A percentile compares a stretch with the other conserved stretches of the same genome.
Evolutionary conservation across 2,113 vertebrate species (phyloP).

Genomic region (Lampris megalopsis): DNA sequence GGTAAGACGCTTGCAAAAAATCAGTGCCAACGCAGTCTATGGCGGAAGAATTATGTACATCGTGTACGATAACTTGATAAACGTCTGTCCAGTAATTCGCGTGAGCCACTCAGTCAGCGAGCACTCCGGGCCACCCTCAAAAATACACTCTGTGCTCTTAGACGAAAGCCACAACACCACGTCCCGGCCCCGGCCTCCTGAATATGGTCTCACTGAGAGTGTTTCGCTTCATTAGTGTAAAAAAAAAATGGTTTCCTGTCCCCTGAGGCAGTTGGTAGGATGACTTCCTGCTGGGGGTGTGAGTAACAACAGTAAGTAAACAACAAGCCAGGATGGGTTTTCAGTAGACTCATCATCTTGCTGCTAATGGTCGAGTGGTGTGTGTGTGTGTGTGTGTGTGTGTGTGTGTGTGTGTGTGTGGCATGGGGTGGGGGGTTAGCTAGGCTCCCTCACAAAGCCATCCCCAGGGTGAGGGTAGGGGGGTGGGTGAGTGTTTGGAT

Average conservation of each 20-base stretch:
- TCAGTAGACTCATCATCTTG: conserved; percentile 46
- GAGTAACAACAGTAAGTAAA: conserved; percentile 71
- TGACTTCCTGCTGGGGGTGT: conserved; percentile 73
- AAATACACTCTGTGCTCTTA: conserved; percentile 16
- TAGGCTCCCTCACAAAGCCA: no score
- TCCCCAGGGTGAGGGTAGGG: no score
- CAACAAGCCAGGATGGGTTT: conserved; percentile 67
- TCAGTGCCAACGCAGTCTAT: conserved; percentile 24
- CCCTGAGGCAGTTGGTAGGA: conserved; percentile 49
- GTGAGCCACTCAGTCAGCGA: conserved; percentile 17
- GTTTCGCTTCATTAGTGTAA: conserved; percentile 49
- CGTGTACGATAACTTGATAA: neutral
- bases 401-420: conserved; percentile 17
- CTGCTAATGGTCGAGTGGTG: conserved; percentile 59
- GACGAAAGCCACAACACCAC: conserved; percentile 27
- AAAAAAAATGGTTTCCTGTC: conserved; percentile 49
- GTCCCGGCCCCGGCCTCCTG: conserved; percentile 28
- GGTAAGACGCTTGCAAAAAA: conserved; percentile 25
- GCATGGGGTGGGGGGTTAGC: no score
- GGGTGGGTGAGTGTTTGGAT: no score
- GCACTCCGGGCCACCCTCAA: conserved; percentile 13
- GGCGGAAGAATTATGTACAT: conserved; percentile 16
- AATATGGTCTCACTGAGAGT: conserved; percentile 44
- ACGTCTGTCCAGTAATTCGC: conserved; percentile 10
- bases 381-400: conserved; percentile 17